Conservation (phyloP, 2,113 vertebrate species). For the Equus quagga region DNA sequence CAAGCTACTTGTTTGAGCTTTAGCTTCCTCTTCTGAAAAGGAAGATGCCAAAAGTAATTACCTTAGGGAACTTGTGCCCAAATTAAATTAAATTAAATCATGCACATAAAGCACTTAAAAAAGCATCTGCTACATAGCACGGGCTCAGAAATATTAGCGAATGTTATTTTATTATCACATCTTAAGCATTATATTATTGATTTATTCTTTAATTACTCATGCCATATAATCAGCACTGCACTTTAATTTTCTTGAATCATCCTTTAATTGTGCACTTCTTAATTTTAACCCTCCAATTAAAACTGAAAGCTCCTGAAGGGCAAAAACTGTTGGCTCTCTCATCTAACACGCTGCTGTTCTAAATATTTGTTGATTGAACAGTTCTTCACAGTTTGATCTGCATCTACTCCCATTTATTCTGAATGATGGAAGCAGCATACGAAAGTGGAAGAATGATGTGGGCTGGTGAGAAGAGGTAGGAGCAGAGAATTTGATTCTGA, state of each 20-base stretch:
- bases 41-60: neutral
- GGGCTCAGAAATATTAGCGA: neutral
- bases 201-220: conserved; percentile 10
- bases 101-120: neutral
- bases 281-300: neutral
- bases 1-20: neutral
- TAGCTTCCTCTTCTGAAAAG: neutral
- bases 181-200: neutral
- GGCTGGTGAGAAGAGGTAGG: neutral
- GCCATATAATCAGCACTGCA: neutral
- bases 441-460: neutral
- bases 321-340: neutral
- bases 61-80: neutral
- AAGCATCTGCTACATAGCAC: neutral
- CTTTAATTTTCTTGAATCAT: neutral
- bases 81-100: neutral
- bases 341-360: neutral
- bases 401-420: neutral
- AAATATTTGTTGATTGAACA: neutral
- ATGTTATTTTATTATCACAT: neutral
- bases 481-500: neutral
- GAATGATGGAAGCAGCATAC: neutral
- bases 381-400: neutral
- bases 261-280: neutral
- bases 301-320: neutral